These are phyloP conservation scores for Microplitis deprimator DNA, from an alignment of 2,888 invertebrate species.

Conservation along the genomic window DNA sequence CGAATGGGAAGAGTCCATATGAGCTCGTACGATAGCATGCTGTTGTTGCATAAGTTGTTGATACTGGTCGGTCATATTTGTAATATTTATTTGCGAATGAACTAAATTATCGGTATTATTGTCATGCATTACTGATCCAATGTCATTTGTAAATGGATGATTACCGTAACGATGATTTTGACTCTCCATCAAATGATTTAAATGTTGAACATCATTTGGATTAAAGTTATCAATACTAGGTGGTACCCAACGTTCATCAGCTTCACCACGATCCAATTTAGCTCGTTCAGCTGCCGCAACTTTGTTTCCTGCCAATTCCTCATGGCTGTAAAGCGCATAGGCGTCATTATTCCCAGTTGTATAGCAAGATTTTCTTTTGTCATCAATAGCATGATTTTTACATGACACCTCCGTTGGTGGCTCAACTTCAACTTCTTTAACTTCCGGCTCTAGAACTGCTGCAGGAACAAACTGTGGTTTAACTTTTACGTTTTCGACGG, in stretches of 20 bases:
- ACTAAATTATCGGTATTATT: slow-evolving; percentile 56
- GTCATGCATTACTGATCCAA: slow-evolving; percentile 56
- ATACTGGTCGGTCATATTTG: slow-evolving; percentile 64
- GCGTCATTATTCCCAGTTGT: slow-evolving; percentile 57
- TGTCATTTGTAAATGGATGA: slow-evolving; percentile 63
- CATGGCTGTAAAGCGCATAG: slow-evolving; percentile 62
- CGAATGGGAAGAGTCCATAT: slow-evolving; percentile 55
- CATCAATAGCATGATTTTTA: slow-evolving; percentile 59
- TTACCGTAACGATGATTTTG: slow-evolving; percentile 65
- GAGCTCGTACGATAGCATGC: slow-evolving; percentile 59
- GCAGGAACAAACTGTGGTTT: slow-evolving; percentile 43
- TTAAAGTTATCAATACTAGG: slow-evolving; percentile 72
- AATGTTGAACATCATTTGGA: slow-evolving; percentile 61
- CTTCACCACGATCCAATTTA: slow-evolving; percentile 71
- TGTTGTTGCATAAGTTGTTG: slow-evolving; percentile 57
- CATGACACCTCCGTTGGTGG: slow-evolving; percentile 45
- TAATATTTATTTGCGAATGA: slow-evolving; percentile 61
- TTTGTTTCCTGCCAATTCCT: slow-evolving; percentile 68
- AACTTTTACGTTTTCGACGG: slow-evolving; percentile 39
- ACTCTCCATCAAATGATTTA: slow-evolving; percentile 64
- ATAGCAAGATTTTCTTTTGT: slow-evolving; percentile 64
- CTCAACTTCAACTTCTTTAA: slow-evolving; percentile 34
- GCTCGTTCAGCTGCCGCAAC: slow-evolving; percentile 67
- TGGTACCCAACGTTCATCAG: slow-evolving; percentile 78
- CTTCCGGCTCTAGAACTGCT: slow-evolving; percentile 36